Base-by-base conservation (phyloP, 2,888 invertebrate genomes). In the Nudaria mundana region DNA sequence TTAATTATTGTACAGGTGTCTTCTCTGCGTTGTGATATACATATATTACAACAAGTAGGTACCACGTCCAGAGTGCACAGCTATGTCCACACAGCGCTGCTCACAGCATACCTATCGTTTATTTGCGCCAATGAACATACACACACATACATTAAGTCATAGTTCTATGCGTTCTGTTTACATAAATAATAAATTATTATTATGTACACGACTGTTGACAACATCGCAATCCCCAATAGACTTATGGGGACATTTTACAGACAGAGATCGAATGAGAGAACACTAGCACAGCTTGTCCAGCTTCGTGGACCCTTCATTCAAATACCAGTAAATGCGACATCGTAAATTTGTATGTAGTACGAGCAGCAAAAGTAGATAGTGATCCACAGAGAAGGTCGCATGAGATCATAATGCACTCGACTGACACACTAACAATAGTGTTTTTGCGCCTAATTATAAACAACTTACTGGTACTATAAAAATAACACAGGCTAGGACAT, bases 311-410 rank as follows among this genome's bases (percentile, higher is more conserved):
- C n/a, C 24, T 16, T 14, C 13, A 5, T 10, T 37, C 15, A 29
- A 20, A 37, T 18, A 26, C 33, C 24, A 28, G 15, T 16, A 12
- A 30, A 23, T n/a, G 24, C 15, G 28, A 23, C 16, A 30, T 35
- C 40, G 11, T 35, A 34, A 38, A 35, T 10, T n/a, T n/a, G n/a
- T n/a, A n/a, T n/a, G n/a, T n/a, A n/a, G n/a, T n/a, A n/a, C n/a
- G n/a, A n/a, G n/a, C n/a, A n/a, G n/a, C n/a, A n/a, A n/a, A n/a
- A n/a, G n/a, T n/a, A n/a, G n/a, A n/a, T n/a, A n/a, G n/a, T n/a
- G n/a, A n/a, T 11, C 12, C 11, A 30, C 14, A 12, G 30, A 42
- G 14, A 23, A 44, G 39, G 38, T 30, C 22, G 45, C 11, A 15
- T 11, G 16, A 42, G 26, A 44, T 26, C 46, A 40, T 13, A 23